These are phyloP conservation scores for Rhabditophanes sp. DNA, from an alignment of 2,888 invertebrate species.

Conservation along the genomic window DNA sequence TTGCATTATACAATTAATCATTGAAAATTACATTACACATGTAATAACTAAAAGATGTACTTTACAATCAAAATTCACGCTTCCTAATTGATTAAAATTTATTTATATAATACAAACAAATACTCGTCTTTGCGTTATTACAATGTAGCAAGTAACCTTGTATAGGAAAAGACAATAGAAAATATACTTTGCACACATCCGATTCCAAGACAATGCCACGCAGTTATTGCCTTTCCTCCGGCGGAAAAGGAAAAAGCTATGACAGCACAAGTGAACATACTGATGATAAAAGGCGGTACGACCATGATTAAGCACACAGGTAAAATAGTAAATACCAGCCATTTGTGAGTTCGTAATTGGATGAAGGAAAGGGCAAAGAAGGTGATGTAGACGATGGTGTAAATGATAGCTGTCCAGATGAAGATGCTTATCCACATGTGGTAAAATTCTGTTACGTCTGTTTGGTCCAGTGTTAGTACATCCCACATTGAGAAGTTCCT, in stretches of 20 bases:
- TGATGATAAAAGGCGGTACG: slow-evolving; percentile 7
- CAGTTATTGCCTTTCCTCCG: slow-evolving; percentile 19
- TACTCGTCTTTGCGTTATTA: too few species aligned
- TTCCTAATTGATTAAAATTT: too few species aligned
- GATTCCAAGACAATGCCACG: slow-evolving; percentile 25
- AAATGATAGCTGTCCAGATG: slow-evolving; percentile 29
- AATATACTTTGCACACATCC: slow-evolving; percentile 30
- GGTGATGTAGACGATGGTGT: slow-evolving; percentile 14
- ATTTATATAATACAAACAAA: too few species aligned
- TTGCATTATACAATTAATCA: too few species aligned
- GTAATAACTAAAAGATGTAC: too few species aligned
- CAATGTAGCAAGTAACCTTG: too few species aligned
- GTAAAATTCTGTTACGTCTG: slow-evolving; percentile 21
- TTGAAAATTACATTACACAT: too few species aligned
- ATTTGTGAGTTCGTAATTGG: slow-evolving; percentile 28
- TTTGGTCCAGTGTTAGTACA: slow-evolving; percentile 17
- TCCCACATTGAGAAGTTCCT: slow-evolving; percentile 11
- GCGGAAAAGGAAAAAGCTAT: slow-evolving; percentile 16
- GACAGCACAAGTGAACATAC: slow-evolving; percentile 15
- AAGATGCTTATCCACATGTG: slow-evolving; percentile 26
- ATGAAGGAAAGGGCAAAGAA: slow-evolving; percentile 21
- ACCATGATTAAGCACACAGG: not conserved
- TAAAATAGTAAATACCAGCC: slow-evolving; percentile 11
- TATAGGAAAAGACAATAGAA: too few species aligned
- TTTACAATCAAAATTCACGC: too few species aligned